Conservation (phyloP, 1,140 invertebrate genomes). For the Acromyrmex heyeri region DNA sequence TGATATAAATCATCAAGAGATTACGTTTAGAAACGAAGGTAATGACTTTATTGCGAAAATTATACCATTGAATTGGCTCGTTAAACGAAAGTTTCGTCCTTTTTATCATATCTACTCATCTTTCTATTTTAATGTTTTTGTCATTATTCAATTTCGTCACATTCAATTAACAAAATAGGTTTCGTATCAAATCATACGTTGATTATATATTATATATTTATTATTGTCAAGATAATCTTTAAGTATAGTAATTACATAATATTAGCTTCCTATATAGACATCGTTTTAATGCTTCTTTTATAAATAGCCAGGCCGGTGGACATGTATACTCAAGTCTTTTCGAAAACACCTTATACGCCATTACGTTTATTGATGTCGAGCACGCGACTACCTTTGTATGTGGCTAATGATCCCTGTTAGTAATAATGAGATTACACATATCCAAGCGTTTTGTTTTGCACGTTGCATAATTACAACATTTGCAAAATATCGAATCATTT, state of each 20-base stretch:
- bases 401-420: conserved; percentile 30
- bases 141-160: conserved; percentile 5
- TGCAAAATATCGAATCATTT: background rate
- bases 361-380: conserved; percentile 13
- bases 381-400: conserved; percentile 26
- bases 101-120: conserved; percentile 1
- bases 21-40: background rate
- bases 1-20: background rate
- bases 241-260: conserved; percentile 43
- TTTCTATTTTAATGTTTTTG: background rate
- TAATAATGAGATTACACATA: conserved; percentile 25
- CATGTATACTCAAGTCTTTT: conserved; percentile 1
- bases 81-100: conserved; percentile 8
- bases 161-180: conserved; percentile 1
- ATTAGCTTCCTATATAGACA: background rate
- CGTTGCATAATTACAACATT: background rate
- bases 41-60: background rate
- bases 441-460: background rate
- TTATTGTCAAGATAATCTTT: conserved; percentile 12
- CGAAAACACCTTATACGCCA: conserved; percentile 27
- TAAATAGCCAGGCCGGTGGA: background rate
- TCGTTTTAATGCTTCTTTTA: conserved; percentile 26
- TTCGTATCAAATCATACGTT: conserved; percentile 9
- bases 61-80: background rate
- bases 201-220: conserved; percentile 12